Evolutionary conservation across 2,888 invertebrate species (phyloP).

Genomic region (Falcaria lacertinaria): DNA sequence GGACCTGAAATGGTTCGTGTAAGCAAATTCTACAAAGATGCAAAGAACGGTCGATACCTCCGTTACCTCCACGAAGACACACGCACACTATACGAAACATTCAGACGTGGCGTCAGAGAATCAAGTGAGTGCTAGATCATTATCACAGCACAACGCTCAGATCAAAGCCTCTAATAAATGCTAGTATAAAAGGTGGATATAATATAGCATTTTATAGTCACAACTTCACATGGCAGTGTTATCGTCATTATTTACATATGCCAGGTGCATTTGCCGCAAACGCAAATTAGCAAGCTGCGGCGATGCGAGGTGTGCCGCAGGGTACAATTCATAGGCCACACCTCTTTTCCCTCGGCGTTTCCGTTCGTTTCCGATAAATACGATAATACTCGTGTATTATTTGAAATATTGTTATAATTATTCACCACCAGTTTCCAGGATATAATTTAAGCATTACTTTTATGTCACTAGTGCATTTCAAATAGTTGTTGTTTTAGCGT

Average conservation of each 20-base stretch:
- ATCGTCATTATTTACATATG: conserved; percentile 22
- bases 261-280: conserved; percentile 27
- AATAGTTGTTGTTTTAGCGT: conserved; percentile 28
- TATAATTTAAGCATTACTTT: conserved; percentile 64
- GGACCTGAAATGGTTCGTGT: conserved; percentile 93
- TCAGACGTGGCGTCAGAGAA: conserved; percentile 94
- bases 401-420: conserved; percentile 55
- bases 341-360: conserved; percentile 58
- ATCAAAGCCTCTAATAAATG: conserved; percentile 18
- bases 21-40: conserved; percentile 93
- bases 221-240: conserved; percentile 19
- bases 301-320: conserved; percentile 44
- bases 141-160: conserved; percentile 10
- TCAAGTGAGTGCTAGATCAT: conserved; percentile 83
- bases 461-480: conserved; percentile 49
- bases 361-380: conserved; percentile 63
- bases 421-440: conserved; percentile 48
- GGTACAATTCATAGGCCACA: conserved; percentile 45
- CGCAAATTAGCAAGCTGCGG: conserved; percentile 30
- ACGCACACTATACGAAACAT: conserved; percentile 92
- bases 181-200: no score
- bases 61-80: conserved; percentile 92
- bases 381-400: conserved; percentile 61
- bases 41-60: conserved; percentile 91
- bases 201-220: conserved; percentile 15